Evolutionary conservation across 2,797 vertebrate genomes (phyloP).

Genomic region (Perdix hodgsoniae): DNA sequence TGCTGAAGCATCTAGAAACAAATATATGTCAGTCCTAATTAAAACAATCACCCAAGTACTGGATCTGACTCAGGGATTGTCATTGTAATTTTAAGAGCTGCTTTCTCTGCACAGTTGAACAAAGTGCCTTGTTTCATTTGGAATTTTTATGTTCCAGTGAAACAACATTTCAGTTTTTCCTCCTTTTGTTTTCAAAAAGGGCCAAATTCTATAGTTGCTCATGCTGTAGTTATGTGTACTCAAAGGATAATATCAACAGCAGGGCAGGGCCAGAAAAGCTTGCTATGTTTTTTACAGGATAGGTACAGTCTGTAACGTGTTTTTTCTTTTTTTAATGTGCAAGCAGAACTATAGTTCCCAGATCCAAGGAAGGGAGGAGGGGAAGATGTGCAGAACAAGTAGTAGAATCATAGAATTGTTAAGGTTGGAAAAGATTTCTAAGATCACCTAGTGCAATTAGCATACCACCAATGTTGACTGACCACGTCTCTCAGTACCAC

Average conservation of each 20-base stretch:
- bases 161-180: conserved; percentile 32
- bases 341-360: neutral
- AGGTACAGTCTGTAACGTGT: neutral
- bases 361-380: neutral
- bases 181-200: conserved; percentile 44
- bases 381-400: neutral
- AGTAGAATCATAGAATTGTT: neutral
- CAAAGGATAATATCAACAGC: neutral
- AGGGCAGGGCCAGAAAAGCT: neutral
- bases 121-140: conserved; percentile 1
- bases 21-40: conserved; percentile 48
- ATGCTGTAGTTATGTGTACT: neutral
- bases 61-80: conserved; percentile 5
- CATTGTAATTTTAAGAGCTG: conserved; percentile 51
- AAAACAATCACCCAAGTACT: conserved; percentile 39
- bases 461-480: neutral
- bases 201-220: neutral
- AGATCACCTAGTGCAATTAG: neutral
- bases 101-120: neutral
- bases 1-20: conserved; percentile 56
- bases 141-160: conserved; percentile 42
- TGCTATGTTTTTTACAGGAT: neutral
- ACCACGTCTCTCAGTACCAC: neutral
- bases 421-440: neutral
- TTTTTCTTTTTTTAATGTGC: neutral